Base-by-base conservation (phyloP, 2,888 invertebrate species). In the Hemaris fuciformis region DNA sequence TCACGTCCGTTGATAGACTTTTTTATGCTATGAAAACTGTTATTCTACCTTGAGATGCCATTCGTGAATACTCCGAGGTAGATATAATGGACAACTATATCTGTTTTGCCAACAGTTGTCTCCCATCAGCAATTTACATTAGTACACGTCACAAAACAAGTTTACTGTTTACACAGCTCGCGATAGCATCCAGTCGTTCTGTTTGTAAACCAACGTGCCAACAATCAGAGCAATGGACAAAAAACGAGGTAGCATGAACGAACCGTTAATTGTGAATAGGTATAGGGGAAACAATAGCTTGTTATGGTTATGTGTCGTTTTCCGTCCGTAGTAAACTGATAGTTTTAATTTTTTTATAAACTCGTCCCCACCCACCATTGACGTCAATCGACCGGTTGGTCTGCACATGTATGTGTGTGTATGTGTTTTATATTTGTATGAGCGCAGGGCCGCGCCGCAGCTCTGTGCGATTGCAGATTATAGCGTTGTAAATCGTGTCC, bases 381-480 rank as follows among this genome's bases (percentile, higher is more conserved):
- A 91, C 91, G 91, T 91, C 91, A 91, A 87, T 87, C 74, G 84
- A 84, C 87, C 87, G 88, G 88, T 85, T 79, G 74, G 64, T 66
- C 64, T 70, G 70, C 75, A 74, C 69, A 68, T 72, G 69, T 69
- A 66, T 69, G 73, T 71, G 72, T 78, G 78, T 66, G 70, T 71
- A 74, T 38, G 38, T 38, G 38, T 69, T 74, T 72, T 71, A 53
- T 53, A 31, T 53, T 53, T 53, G 53, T 66, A 62, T 71, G 68
- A 67, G 69, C 71, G 69, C 67, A 81, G 81, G 85, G 84, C 75
- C 82, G 82, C 31, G 71, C 48, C 34, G 48, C 34, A 15, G 38
- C 34, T 43, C 25, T 7, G 25, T 31, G 20, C 27, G n/a, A 41
- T 43, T 48, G 34, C 42, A 46, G 27, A 57, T 60, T 60, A 22